A percentile compares a stretch with the other conserved stretches of the same genome.
These are phyloP conservation scores for Plotosus lineatus DNA, from an alignment of 2,113 vertebrate species.

Conservation along the genomic window DNA sequence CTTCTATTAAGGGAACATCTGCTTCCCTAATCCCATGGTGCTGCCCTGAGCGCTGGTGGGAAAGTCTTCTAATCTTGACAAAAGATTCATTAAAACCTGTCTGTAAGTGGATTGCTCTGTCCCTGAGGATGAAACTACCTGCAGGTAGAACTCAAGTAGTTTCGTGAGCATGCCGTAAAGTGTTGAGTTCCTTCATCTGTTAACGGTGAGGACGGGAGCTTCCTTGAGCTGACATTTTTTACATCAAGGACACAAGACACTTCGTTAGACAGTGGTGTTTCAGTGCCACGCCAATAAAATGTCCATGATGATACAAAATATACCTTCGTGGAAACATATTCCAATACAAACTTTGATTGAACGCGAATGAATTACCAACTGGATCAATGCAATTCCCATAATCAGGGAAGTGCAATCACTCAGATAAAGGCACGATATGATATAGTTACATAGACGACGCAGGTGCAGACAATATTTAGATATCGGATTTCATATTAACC, in stretches of 20 bases:
- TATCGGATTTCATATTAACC: too few species aligned
- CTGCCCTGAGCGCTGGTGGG: background rate
- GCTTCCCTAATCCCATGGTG: conserved; percentile 14
- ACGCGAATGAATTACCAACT: background rate
- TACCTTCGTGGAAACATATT: background rate
- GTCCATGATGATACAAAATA: background rate
- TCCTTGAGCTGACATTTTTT: conserved; percentile 23
- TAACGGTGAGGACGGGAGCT: conserved; percentile 11
- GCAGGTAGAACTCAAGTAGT: background rate
- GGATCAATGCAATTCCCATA: background rate
- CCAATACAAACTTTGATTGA: background rate
- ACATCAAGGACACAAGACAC: background rate
- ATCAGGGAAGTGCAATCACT: background rate
- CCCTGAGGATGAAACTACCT: background rate
- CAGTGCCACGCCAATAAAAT: background rate
- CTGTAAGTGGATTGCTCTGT: conserved; percentile 9
- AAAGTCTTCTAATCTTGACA: conserved; percentile 1
- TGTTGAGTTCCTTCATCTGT: background rate
- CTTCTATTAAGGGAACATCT: conserved; percentile 41
- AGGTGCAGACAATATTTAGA: background rate
- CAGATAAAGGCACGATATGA: background rate
- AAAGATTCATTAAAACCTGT: background rate
- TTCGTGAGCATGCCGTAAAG: background rate
- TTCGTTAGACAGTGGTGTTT: background rate
- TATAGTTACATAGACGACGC: background rate